phyloP scores from a whole-genome alignment of 2,113 vertebrate genomes.

The Chloroceryle aenea region DNA sequence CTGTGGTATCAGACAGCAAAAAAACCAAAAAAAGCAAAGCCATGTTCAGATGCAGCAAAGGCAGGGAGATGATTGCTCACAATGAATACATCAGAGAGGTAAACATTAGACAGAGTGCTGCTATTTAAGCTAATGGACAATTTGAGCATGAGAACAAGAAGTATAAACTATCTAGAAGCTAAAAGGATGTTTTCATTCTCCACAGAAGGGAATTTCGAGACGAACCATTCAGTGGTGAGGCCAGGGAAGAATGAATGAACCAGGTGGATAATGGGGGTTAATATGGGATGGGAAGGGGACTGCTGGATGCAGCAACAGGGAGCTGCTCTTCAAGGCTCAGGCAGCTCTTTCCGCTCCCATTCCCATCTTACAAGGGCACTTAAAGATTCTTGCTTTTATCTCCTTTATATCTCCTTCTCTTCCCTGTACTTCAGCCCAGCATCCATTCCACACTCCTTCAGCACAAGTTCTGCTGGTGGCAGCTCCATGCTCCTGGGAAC shows the following conservation, averaged over 20 bases:
- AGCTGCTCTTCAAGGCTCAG: background rate
- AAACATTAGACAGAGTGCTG: background rate
- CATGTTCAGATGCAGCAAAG: background rate
- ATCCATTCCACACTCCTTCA: too few relatives aligned
- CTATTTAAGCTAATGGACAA: slow-evolving; percentile 51
- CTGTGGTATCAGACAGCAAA: background rate
- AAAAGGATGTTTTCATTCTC: background rate
- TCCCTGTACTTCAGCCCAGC: background rate
- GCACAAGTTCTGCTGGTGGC: background rate
- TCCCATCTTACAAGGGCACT: background rate
- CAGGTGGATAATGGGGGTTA: background rate
- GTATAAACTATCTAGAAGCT: background rate
- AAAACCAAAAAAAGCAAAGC: background rate
- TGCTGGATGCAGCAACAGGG: background rate
- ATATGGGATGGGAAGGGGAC: background rate
- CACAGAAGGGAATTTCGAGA: background rate
- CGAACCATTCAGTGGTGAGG: background rate
- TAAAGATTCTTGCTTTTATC: background rate
- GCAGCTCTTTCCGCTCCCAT: background rate
- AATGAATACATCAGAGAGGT: background rate
- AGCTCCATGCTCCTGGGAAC: background rate
- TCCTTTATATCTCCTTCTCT: background rate
- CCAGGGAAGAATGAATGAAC: background rate
- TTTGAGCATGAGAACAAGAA: slow-evolving; percentile 3
- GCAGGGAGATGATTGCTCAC: background rate